phyloP scores from a whole-genome alignment of 2,888 invertebrate genomes.

The Orthonevra nobilis region DNA sequence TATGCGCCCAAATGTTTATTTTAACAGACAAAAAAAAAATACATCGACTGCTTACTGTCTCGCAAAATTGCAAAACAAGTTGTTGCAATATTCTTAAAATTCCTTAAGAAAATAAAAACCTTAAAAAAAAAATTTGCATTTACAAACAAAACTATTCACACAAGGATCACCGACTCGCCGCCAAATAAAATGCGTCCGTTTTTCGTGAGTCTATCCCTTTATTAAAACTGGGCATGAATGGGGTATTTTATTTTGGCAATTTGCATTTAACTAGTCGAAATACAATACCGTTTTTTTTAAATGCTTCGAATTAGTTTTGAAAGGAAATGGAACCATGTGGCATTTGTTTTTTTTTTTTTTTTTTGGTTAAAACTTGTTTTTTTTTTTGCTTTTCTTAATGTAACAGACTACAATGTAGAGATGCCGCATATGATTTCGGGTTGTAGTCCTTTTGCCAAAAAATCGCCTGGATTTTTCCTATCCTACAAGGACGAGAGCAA shows the following conservation, averaged over 20 bases:
- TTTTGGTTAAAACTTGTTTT: conserved; percentile 32
- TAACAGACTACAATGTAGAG: conserved; percentile 24
- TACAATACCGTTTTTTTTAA: conserved; percentile 14
- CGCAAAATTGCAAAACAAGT: conserved; percentile 36
- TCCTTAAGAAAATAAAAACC: conserved; percentile 16
- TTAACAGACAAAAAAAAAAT: background rate
- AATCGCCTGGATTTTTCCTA: conserved; percentile 24
- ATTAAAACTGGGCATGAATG: conserved; percentile 22
- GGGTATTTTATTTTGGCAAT: conserved; percentile 55
- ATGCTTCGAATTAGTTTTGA: conserved; percentile 35
- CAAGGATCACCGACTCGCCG: conserved; percentile 18
- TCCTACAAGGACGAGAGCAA: background rate
- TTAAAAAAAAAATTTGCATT: conserved; percentile 37
- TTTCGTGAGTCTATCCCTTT: conserved; percentile 15
- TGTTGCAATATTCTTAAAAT: conserved; percentile 39
- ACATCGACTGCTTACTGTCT: background rate
- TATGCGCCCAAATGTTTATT: conserved; percentile 13
- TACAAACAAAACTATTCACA: conserved; percentile 26
- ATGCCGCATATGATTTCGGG: conserved; percentile 43
- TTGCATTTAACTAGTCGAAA: conserved; percentile 49
- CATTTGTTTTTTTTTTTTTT: background rate
- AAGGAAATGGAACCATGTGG: conserved; percentile 18
- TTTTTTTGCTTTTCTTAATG: conserved; percentile 16
- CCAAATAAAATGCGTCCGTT: conserved; percentile 3
- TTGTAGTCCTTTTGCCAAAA: conserved; percentile 45